These are phyloP conservation scores for Falcunculus frontatus DNA, from an alignment of 2,113 vertebrate species.

Conservation along the genomic window DNA sequence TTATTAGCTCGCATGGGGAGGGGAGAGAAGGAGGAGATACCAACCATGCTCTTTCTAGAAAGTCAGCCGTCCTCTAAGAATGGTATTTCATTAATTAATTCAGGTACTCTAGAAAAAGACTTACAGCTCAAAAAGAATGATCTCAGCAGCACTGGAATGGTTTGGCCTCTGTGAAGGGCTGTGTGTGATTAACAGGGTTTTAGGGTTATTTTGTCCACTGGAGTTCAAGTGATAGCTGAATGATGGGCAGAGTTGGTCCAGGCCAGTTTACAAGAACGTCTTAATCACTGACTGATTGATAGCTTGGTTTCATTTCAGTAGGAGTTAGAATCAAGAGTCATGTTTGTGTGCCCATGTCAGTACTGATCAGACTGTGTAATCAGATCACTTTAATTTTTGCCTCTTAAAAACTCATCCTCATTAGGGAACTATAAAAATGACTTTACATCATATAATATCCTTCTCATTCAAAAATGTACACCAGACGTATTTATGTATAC, in stretches of 20 bases:
- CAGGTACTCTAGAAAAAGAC: not conserved
- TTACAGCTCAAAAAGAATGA: not conserved
- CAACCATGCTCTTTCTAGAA: conserved; percentile 39
- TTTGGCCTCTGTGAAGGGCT: not conserved
- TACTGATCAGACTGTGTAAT: not conserved
- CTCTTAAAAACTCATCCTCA: not conserved
- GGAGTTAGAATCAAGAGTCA: not conserved
- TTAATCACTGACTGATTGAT: not conserved
- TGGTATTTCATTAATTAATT: not conserved
- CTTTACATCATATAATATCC: not conserved
- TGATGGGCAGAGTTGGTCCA: not conserved
- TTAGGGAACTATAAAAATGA: not conserved
- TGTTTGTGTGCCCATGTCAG: not conserved
- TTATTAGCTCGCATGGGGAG: not conserved
- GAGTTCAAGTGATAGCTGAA: not conserved
- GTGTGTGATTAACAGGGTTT: not conserved
- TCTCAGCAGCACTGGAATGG: not conserved
- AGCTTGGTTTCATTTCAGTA: not conserved
- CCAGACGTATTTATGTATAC: not conserved
- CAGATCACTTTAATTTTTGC: not conserved
- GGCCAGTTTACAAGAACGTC: not conserved
- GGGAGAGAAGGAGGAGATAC: not conserved
- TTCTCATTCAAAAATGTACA: not conserved
- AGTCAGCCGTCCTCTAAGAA: conserved; percentile 49
- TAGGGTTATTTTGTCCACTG: not conserved